Base-by-base conservation (phyloP, 1,140 invertebrate species). In the Conus ventricosus region DNA sequence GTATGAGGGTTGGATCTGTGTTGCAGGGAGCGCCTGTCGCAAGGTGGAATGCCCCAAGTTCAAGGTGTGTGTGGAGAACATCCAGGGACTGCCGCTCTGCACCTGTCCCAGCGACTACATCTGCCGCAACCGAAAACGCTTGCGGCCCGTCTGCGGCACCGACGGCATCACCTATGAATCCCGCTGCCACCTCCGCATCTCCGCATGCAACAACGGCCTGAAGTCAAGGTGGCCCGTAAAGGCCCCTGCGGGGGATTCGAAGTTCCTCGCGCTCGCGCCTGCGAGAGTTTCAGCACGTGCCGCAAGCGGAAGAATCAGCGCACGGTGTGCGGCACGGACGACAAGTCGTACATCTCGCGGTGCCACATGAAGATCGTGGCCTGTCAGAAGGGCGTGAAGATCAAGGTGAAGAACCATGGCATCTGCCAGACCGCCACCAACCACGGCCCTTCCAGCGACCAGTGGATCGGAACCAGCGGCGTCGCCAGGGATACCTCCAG, bases 61-160 rank as follows among this genome's bases (percentile, higher is more conserved):
- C 83, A 93, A 93, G 67, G 90, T 93, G n/a, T 93, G 93, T 81
- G 88, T 92, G 87, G 89, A 91, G 39, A 93, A 93, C 90, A 88
- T 92, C 82, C 93, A 94, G 87, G 92, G 92, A 4, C 89, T 94
- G 51, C 93, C 93, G 15, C 82, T 93, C 23, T 94, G 93, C 88
- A 90, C 87, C 93, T 92, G 75, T 92, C 93, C 8, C 39, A 93
- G 90, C 87, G 39, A 82, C 20, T 92, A 89, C 83, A 89, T 91
- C 15, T 94, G 93, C 84, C 90, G 90, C 51, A 78, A 84, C 17
- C 78, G 86, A 51, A 87, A 89, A 8, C 90, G 75, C 0, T 17
- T 85, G 17, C 39, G 89, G 78, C 88, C 89, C 55, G 84, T 94
- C 10, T 94, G 93, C 85, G 93, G 93, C 10, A 91, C 88, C 11